Percentiles rank a stretch among this genome's conserved stretches.
phyloP scores from a whole-genome alignment of 2,113 vertebrate species.

The Telmatochromis sp. region DNA sequence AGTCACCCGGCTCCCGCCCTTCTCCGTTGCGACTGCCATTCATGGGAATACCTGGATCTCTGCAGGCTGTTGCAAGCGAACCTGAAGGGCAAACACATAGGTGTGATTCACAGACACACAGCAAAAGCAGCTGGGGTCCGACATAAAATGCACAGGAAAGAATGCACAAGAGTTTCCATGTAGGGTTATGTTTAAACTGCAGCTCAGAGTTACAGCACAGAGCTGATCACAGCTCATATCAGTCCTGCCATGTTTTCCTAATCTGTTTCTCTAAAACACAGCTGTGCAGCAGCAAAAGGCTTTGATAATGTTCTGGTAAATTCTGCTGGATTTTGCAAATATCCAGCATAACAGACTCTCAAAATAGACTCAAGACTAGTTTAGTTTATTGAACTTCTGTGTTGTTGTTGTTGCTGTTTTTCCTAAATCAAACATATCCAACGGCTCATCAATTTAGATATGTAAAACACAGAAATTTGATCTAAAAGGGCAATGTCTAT shows the following conservation, averaged over 20 bases:
- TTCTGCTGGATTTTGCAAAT: slow-evolving; percentile 6
- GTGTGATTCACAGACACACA: background rate
- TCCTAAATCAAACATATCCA: background rate
- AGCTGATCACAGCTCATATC: slow-evolving; percentile 28
- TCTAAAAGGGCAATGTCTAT: background rate
- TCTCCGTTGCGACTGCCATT: slow-evolving; percentile 95
- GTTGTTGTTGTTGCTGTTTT: background rate
- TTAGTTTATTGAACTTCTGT: background rate
- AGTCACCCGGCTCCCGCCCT: slow-evolving; percentile 92
- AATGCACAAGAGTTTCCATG: background rate
- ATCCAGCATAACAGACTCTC: background rate
- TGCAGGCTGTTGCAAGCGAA: slow-evolving; percentile 88
- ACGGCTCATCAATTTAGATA: background rate
- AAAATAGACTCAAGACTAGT: background rate
- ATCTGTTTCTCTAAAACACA: slow-evolving; percentile 25
- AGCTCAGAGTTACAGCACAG: slow-evolving; percentile 14
- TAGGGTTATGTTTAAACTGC: slow-evolving; percentile 4
- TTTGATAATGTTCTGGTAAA: background rate
- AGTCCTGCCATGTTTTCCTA: slow-evolving; percentile 8
- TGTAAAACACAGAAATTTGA: background rate
- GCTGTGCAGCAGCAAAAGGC: slow-evolving; percentile 17
- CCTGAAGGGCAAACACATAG: slow-evolving; percentile 65
- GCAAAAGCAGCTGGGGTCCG: background rate
- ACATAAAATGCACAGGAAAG: background rate
- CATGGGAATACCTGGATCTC: slow-evolving; percentile 91